phyloP scores from a whole-genome alignment of 92 coral and sea anemone species.

The Parazoanthus atlanticus region DNA sequence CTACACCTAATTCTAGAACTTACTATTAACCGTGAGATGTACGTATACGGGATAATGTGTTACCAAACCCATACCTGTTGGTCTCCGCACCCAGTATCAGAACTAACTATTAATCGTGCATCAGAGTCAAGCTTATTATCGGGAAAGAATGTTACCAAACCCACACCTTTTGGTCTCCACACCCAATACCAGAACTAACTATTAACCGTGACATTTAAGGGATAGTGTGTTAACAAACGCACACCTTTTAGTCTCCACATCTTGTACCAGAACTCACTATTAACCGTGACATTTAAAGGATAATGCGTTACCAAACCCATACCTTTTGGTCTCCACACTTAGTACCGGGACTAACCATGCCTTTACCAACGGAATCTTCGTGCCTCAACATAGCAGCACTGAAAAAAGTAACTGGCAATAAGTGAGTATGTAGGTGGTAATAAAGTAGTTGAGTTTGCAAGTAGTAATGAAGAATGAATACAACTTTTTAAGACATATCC shows the following conservation, averaged over 20 bases:
- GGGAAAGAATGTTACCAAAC: background rate
- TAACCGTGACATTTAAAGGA: background rate
- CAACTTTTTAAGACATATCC: too few species aligned
- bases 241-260: slow-evolving; percentile 78
- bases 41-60: too few species aligned
- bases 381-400: slow-evolving; percentile 69
- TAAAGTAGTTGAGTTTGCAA: too few species aligned
- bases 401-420: background rate
- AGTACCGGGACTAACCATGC: slow-evolving; percentile 88
- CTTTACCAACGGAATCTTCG: slow-evolving; percentile 65
- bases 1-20: slow-evolving; percentile 83
- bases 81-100: slow-evolving; percentile 76
- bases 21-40: slow-evolving; percentile 52
- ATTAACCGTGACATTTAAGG: slow-evolving; percentile 2
- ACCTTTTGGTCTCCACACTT: slow-evolving; percentile 87
- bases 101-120: slow-evolving; percentile 54
- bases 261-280: slow-evolving; percentile 79
- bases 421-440: too few species aligned
- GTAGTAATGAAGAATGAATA: too few species aligned
- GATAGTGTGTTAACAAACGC: background rate
- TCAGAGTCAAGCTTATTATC: too few species aligned
- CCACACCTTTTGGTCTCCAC: slow-evolving; percentile 73
- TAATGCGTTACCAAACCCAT: background rate
- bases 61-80: slow-evolving; percentile 54
- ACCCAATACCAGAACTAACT: slow-evolving; percentile 83